Conservation (phyloP, 2,797 vertebrate species). For the Avahi laniger region DNA sequence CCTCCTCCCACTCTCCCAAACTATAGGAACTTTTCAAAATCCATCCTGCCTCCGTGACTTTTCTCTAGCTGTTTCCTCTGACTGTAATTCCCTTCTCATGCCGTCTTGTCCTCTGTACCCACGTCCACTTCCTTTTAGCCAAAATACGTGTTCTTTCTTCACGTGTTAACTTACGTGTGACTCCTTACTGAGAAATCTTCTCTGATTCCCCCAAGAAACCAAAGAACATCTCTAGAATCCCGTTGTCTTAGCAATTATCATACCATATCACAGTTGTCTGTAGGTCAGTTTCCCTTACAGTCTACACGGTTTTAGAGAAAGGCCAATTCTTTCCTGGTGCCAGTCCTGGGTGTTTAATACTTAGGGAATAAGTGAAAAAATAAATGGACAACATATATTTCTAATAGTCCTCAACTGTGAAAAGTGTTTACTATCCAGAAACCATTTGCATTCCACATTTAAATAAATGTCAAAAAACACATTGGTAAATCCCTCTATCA, state of each 20-base stretch:
- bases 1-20: neutral
- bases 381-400: neutral
- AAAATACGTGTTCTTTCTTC: neutral
- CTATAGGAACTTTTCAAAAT: neutral
- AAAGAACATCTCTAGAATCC: neutral
- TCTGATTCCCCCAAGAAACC: neutral
- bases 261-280: neutral
- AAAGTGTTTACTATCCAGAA: neutral
- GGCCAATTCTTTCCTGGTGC: neutral
- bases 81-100: neutral
- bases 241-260: neutral
- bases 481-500: neutral
- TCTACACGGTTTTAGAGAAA: neutral
- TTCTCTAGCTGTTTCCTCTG: neutral
- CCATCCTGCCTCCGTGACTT: neutral
- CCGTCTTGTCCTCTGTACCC: neutral
- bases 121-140: neutral
- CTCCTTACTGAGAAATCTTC: neutral
- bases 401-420: neutral
- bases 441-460: neutral
- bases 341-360: neutral
- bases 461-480: neutral
- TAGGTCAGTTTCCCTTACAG: neutral
- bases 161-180: neutral
- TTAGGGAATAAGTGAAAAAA: neutral